These are phyloP conservation scores for Pogonomyrmex californicus DNA, from an alignment of 1,140 invertebrate genomes.

Conservation along the genomic window DNA sequence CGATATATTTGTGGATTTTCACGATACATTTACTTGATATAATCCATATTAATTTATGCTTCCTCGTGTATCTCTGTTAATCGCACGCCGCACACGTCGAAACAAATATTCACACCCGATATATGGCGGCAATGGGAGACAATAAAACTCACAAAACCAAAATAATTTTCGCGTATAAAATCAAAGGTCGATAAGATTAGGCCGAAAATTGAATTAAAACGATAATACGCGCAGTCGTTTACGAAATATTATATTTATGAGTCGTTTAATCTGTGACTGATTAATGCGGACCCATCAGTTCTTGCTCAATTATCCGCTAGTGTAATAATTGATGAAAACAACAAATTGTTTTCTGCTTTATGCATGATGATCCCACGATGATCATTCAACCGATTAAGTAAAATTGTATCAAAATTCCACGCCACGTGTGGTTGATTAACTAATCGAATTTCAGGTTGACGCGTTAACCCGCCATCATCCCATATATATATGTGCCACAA, in stretches of 20 bases:
- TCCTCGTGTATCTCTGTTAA: background rate
- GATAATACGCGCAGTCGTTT: constrained; percentile 14
- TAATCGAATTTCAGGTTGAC: constrained; percentile 53
- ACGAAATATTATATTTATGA: constrained; percentile 61
- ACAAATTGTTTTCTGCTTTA: constrained; percentile 41
- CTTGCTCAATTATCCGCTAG: constrained; percentile 53
- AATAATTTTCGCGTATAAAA: constrained; percentile 8
- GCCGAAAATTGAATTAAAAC: constrained; percentile 40
- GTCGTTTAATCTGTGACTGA: constrained; percentile 52
- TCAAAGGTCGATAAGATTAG: constrained; percentile 53
- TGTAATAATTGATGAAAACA: constrained; percentile 55
- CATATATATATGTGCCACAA: background rate
- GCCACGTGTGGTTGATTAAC: constrained; percentile 49
- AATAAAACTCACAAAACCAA: constrained; percentile 36
- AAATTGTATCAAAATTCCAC: constrained; percentile 59
- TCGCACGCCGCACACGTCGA: background rate
- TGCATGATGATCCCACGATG: constrained; percentile 32
- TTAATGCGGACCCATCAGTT: constrained; percentile 50
- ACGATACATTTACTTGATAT: constrained; percentile 21
- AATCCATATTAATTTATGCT: constrained; percentile 54
- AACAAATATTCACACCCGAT: constrained; percentile 17
- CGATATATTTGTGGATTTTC: constrained; percentile 1
- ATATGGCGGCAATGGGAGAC: background rate
- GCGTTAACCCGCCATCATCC: constrained; percentile 33
- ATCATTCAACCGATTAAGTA: constrained; percentile 55